Conservation (phyloP, 2,113 vertebrate species). For the Pygoscelis adeliae region DNA sequence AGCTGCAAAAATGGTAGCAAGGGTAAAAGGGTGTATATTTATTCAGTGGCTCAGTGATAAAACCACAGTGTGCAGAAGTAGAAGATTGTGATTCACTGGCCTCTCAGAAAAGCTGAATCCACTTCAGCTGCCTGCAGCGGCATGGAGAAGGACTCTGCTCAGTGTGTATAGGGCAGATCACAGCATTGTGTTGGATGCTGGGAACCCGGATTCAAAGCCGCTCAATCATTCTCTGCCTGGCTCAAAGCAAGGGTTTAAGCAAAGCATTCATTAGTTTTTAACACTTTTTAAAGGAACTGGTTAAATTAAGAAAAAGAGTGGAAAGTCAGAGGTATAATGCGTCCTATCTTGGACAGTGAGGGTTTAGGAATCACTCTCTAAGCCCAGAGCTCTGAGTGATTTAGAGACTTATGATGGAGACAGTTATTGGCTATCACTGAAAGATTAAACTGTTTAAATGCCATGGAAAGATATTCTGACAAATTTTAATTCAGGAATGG, state of each 20-base stretch:
- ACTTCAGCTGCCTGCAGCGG: background rate
- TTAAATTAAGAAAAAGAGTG: background rate
- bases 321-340: background rate
- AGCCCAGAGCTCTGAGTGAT: background rate
- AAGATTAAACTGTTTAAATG: background rate
- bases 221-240: background rate
- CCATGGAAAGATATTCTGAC: background rate
- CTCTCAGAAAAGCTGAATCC: background rate
- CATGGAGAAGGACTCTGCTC: background rate
- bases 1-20: background rate
- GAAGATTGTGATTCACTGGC: fast-evolving
- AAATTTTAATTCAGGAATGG: background rate
- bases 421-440: background rate
- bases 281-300: background rate
- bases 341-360: background rate
- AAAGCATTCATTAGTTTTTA: background rate
- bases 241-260: background rate
- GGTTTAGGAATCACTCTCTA: background rate
- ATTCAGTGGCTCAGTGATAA: background rate
- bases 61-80: background rate
- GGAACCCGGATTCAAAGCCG: fast-evolving
- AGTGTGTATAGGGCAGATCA: fast-evolving
- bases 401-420: background rate
- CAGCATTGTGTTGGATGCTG: background rate
- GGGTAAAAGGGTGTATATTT: background rate